phyloP scores from a whole-genome alignment of 1,140 invertebrate species.

The Whitmania pigra region DNA sequence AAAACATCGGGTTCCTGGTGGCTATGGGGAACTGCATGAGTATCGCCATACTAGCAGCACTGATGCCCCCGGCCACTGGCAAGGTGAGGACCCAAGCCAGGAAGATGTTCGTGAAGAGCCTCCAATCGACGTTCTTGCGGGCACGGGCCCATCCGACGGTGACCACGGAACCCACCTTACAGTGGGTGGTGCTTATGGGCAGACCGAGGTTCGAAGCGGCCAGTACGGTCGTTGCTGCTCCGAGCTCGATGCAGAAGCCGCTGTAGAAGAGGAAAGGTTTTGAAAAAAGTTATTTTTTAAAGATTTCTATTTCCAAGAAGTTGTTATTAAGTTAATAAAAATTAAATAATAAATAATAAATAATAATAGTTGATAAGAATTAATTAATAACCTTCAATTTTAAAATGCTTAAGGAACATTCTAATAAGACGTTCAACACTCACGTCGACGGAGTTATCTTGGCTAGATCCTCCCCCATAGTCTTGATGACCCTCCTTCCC shows the following conservation, averaged over 20 bases:
- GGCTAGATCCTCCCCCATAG: constrained; percentile 87
- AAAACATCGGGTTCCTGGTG: background rate
- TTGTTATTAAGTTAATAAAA: too few species aligned
- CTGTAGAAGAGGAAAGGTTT: constrained; percentile 46
- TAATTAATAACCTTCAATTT: background rate
- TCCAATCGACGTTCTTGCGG: constrained; percentile 70
- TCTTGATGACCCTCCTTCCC: constrained; percentile 87
- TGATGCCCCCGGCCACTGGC: constrained; percentile 70
- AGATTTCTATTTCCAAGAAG: too few species aligned
- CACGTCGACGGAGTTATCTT: constrained; percentile 65
- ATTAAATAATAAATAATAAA: too few species aligned
- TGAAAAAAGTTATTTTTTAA: too few species aligned
- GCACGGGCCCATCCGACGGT: constrained; percentile 67
- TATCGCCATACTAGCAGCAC: constrained; percentile 62
- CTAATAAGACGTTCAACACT: background rate
- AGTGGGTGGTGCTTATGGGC: constrained; percentile 93
- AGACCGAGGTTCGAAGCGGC: constrained; percentile 86
- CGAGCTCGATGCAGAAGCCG: constrained; percentile 88
- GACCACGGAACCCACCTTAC: constrained; percentile 91
- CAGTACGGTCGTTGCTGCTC: constrained; percentile 87
- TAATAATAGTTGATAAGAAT: too few species aligned
- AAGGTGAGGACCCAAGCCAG: constrained; percentile 92
- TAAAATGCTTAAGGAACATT: background rate
- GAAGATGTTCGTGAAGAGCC: constrained; percentile 76
- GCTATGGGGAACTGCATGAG: background rate